Evolutionary conservation across 2,113 vertebrate species (phyloP), one percentile per base, ranked within the genome.

Genomic region (Poeciliopsis turrubarensis): DNA sequence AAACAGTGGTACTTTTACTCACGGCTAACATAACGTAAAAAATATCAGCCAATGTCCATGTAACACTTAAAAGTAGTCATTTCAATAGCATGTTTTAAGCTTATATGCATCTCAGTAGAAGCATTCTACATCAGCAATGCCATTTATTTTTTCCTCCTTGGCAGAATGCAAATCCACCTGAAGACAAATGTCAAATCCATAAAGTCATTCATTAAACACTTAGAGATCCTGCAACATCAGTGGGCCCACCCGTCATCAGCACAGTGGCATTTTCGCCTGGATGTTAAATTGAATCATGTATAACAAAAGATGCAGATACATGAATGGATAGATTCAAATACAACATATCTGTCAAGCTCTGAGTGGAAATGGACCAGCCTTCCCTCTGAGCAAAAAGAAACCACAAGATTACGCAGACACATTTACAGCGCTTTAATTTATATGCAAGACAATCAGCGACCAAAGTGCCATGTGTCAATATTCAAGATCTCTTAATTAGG

Each of bases 401-500:
- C 84, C 26, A 13, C 57, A 66, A 2, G 19, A 82, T 84, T 61
- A 73, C 44, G 44, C 25, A 81, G 75, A 84, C 75, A 81, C 72
- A 90, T 88, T 86, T 83, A 88, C 72, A 82, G 78, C 68, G 79
- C 26, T 80, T 77, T 87, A 90, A 92, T 89, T 89, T 89, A 84
- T 75, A 79, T 80, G 79, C 80, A 7, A 65, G 84, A 89, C 82
- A 75, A 73, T 88, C 65, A 67, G 70, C 85, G 72, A 91, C 72
- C 5, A 93, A 91, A 90, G 86, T 51, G 68, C 87, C 89, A 89
- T 87, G 85, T 90, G 92, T 84, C 86, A 90, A 91, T 91, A 90
- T 93, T 91, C 89, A 92, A 88, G 88, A 92, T 81, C 73, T 91
- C 82, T 86, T 92, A 90, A 92, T 93, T 91, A 92, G 88, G 79